A percentile compares a stretch with the other conserved stretches of the same genome.
Conservation (phyloP, 1,140 invertebrate genomes). For the Macrostomum lignano region DNA sequence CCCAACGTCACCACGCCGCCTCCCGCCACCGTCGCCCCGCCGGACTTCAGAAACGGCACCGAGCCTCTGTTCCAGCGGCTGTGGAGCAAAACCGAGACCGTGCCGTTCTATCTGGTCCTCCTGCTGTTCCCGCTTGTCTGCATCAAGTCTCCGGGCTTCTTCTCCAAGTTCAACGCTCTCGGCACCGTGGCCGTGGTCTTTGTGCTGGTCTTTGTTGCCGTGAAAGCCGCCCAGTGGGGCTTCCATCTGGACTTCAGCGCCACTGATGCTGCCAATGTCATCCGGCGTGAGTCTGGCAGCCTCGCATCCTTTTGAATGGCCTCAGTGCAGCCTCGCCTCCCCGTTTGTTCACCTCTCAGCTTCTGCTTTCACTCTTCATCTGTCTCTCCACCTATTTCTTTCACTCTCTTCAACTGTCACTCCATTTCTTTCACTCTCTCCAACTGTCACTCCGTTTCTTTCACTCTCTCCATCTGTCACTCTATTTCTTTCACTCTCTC, state of each 20-base stretch:
- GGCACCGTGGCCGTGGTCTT: slow-evolving; percentile 53
- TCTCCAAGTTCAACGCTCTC: slow-evolving; percentile 67
- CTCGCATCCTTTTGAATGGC: too few relatives aligned
- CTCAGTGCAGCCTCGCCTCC: too few relatives aligned
- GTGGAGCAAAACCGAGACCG: slow-evolving; percentile 45
- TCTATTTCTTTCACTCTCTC: too few relatives aligned
- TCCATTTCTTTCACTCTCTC: not conserved
- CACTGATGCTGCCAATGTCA: slow-evolving; percentile 25
- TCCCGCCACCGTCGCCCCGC: too few relatives aligned
- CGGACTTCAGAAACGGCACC: slow-evolving; percentile 2
- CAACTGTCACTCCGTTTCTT: not conserved
- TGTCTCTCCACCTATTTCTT: not conserved
- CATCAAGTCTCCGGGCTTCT: slow-evolving; percentile 58
- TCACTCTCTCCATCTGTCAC: too few relatives aligned
- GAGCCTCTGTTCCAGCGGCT: slow-evolving; percentile 20
- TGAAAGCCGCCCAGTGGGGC: slow-evolving; percentile 47
- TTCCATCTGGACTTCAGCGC: slow-evolving; percentile 37
- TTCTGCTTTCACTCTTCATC: slow-evolving; percentile 14
- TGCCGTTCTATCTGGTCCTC: slow-evolving; percentile 47
- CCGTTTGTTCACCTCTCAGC: slow-evolving; percentile 24
- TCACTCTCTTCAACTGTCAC: slow-evolving; percentile 1
- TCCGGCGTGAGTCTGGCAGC: too few relatives aligned
- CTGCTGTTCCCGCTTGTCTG: slow-evolving; percentile 49
- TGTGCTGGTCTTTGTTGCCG: slow-evolving; percentile 41
- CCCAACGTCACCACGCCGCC: too few relatives aligned